Evolutionary conservation across 92 coral and sea anemone genomes (phyloP), one percentile per base, ranked within the genome.

Genomic region (Blastomussa wellsi): DNA sequence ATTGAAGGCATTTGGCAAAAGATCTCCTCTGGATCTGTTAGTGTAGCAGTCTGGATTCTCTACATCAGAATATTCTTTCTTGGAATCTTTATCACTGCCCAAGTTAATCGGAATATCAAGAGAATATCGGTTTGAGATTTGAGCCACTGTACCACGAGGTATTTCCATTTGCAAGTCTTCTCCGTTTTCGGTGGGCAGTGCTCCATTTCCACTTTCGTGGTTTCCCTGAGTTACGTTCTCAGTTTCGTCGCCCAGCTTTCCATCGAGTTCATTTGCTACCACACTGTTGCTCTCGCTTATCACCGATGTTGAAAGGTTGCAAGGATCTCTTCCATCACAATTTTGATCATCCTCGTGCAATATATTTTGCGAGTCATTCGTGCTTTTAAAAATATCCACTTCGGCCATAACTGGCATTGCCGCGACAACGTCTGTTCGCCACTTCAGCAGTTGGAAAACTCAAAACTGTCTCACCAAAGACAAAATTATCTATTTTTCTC

Each of bases 361-460:
- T 33, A 11, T 69, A 69, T 69, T 48, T 32, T 67, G 76, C 65
- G 76, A 47, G 77, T 20, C 35, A n/a, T 82, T 82, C n/a, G 15
- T 65, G 33, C 53, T 38, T 20, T 78, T 14, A 37, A 69, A 71
- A 13, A 48, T 26, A 72, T 4, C 65, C 55, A 52, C 78, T 82
- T 82, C 86, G 78, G 78, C 78, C 86, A 71, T 82, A 9, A 53
- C 37, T 0, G 10, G 29, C 36, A 24, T 51, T 24, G 16, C 17
- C 49, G 0, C 3, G n/a, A n/a, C 12, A 19, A 17, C 48, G 8
- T 16, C 1, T 66, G 6, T 44, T 32, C 44, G 4, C 53, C 77
- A 6, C 69, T 66, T 33, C 3, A 81, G 22, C 67, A 0, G 49
- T 60, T 5, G 9, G 11, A 24, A 68, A 12, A 16, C 66, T 33